phyloP scores from a whole-genome alignment of 2,113 vertebrate species.

The Nyctibius bracteatus region DNA sequence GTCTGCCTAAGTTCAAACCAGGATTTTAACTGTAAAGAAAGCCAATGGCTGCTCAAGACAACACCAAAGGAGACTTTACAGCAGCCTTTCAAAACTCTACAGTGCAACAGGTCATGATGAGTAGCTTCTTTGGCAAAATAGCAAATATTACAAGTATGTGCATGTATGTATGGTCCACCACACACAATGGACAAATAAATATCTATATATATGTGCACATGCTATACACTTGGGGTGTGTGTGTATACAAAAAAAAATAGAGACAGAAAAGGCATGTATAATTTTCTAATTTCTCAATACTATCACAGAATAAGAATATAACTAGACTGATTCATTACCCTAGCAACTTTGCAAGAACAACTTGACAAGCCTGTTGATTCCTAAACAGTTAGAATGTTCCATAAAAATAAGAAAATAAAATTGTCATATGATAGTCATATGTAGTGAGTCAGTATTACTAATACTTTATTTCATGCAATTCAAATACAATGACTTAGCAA shows the following conservation, averaged over 20 bases:
- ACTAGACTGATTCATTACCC: background rate
- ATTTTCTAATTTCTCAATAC: background rate
- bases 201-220: background rate
- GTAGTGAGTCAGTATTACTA: background rate
- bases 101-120: background rate
- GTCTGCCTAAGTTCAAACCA: background rate
- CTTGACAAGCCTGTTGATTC: background rate
- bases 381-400: background rate
- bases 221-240: too few relatives aligned
- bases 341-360: background rate
- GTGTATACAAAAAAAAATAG: background rate
- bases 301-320: background rate
- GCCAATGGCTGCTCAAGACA: background rate
- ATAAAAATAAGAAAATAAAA: slow-evolving; percentile 7
- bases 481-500: background rate
- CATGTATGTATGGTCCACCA: background rate
- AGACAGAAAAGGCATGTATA: background rate
- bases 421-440: background rate
- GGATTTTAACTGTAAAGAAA: background rate
- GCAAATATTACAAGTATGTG: background rate
- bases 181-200: background rate
- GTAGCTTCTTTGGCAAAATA: background rate
- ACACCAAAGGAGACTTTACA: background rate
- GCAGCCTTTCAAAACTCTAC: background rate
- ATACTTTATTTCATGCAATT: background rate